Evolutionary conservation across 2,888 invertebrate genomes (phyloP), one percentile per base, ranked within the genome.

Genomic region (Taphrorychus bicolor): DNA sequence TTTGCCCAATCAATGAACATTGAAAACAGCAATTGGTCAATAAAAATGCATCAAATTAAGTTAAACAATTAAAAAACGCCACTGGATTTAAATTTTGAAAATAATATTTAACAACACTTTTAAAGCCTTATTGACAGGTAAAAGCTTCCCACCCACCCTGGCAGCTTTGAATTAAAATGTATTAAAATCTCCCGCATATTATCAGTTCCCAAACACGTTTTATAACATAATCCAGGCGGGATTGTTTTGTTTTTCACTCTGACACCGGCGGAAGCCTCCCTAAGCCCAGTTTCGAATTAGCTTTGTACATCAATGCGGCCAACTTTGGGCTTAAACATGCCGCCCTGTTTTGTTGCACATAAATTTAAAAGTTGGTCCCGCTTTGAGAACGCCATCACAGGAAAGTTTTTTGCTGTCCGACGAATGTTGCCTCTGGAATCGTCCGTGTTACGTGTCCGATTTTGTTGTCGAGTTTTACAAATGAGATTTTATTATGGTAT

Each of bases 311-410:
- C 62, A 49, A 63, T 63, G 57, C 56, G 41, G 51, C 40, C 21
- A 63, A 57, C 48, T 48, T 63, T 56, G 24, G 54, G 21, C 18
- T 56, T 56, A 49, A 63, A 63, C 56, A 57, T 24, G 53, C 48
- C 45, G 22, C 18, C 22, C 24, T 40, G 23, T 51, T 63, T 56
- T 63, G 49, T 24, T 45, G 16, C 48, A 56, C 40, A 63, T 63
- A 63, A 63, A 63, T 63, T 63, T 57, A 16, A 57, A 63, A 56
- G 19, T 63, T 63, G 42, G 32, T 42, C 56, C 56, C 56, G 40
- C 56, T 63, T 40, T 21, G 24, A 49, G 45, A 14, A 16, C 45
- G 32, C n/a, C n/a, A n/a, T 32, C 32, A 32, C 9, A 32, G 16
- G 45, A 62, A 62, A 62, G 56, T 57, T 49, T 62, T 63, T 21